Evolutionary conservation across 2,888 invertebrate genomes (phyloP).

Genomic region (Parelbella ahira): DNA sequence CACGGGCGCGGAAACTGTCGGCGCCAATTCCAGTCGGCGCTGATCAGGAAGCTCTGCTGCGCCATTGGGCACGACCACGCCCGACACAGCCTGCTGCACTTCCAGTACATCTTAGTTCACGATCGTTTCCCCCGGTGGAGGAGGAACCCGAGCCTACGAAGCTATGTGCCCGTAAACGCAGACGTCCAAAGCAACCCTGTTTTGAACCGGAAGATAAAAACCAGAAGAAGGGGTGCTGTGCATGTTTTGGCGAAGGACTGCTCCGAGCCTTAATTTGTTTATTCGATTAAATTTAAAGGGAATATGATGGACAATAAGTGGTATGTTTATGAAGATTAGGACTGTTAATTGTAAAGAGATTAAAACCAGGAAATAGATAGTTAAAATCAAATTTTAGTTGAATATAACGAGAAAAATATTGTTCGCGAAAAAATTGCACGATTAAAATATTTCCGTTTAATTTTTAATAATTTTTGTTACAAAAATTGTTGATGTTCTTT

Average conservation of each 20-base stretch:
- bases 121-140: slow-evolving; percentile 57
- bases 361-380: slow-evolving; percentile 6
- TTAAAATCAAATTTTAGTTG: background rate
- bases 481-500: too few species aligned
- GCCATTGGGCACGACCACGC: slow-evolving; percentile 67
- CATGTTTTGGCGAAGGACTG: slow-evolving; percentile 73
- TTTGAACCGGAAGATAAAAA: slow-evolving; percentile 62
- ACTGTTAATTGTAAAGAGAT: slow-evolving; percentile 13
- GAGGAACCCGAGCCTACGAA: slow-evolving; percentile 58
- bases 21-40: slow-evolving; percentile 70
- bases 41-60: slow-evolving; percentile 65
- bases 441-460: too few species aligned
- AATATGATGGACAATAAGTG: background rate
- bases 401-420: too few species aligned
- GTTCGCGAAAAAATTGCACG: too few species aligned
- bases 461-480: too few species aligned
- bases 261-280: slow-evolving; percentile 75
- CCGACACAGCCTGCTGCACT: slow-evolving; percentile 62
- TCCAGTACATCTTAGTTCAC: slow-evolving; percentile 65
- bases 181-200: slow-evolving; percentile 63
- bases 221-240: slow-evolving; percentile 64
- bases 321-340: slow-evolving; percentile 4
- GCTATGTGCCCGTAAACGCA: slow-evolving; percentile 56
- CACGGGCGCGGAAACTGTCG: slow-evolving; percentile 61
- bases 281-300: slow-evolving; percentile 65